Conservation (phyloP, 2,888 invertebrate species). For the Agrotis exclamationis region DNA sequence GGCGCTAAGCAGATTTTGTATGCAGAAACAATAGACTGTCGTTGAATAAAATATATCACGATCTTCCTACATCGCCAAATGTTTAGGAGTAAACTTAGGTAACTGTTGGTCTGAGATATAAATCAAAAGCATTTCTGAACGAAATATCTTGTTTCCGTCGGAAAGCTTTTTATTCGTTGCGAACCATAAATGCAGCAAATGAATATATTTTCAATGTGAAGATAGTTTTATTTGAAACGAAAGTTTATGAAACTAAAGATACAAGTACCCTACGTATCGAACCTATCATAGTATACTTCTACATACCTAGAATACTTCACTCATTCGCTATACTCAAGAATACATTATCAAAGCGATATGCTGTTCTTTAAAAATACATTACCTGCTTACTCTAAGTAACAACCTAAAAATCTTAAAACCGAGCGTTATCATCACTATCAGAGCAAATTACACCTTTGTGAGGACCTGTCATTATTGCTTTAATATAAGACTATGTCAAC, state of each 20-base stretch:
- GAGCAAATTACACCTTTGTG: neutral
- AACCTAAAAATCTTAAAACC: neutral
- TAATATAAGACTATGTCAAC: neutral
- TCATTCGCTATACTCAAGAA: neutral
- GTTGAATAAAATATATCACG: slow-evolving; percentile 38
- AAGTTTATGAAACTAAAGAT: neutral
- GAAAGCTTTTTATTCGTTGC: slow-evolving; percentile 18
- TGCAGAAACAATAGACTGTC: slow-evolving; percentile 7
- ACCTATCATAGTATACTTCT: no score
- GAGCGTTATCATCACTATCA: neutral
- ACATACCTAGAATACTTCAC: no score
- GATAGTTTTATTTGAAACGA: neutral
- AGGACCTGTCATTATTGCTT: neutral
- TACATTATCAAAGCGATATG: neutral
- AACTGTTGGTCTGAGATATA: slow-evolving; percentile 12
- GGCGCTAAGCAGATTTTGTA: slow-evolving; percentile 25
- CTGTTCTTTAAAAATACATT: no score
- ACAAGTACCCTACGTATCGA: neutral
- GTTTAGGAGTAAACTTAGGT: slow-evolving; percentile 4
- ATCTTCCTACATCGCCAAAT: slow-evolving; percentile 5
- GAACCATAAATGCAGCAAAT: slow-evolving; percentile 17
- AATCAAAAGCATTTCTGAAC: slow-evolving; percentile 33
- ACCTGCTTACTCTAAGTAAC: neutral
- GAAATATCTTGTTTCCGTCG: slow-evolving; percentile 7
- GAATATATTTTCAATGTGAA: neutral